These are phyloP conservation scores for Embidobia sp. DNA, from an alignment of 2,888 invertebrate genomes.

Conservation along the genomic window DNA sequence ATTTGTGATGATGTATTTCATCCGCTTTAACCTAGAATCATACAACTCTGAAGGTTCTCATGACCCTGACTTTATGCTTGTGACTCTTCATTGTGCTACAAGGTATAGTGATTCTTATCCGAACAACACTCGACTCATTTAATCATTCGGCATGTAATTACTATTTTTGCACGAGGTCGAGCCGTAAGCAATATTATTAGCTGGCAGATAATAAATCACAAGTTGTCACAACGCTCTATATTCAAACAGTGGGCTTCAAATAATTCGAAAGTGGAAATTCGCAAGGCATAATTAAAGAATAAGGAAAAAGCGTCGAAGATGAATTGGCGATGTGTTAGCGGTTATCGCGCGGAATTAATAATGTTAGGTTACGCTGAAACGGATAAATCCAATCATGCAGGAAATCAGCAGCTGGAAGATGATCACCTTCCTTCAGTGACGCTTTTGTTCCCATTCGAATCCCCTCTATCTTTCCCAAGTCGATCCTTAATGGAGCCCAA, in stretches of 20 bases:
- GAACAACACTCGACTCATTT: conserved; percentile 31
- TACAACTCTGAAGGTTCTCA: conserved; percentile 40
- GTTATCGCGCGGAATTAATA: conserved; percentile 52
- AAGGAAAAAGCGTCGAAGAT: conserved; percentile 55
- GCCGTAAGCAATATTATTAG: conserved; percentile 13
- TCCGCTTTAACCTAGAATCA: conserved; percentile 55
- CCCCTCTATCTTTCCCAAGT: conserved; percentile 44
- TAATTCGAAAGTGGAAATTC: conserved; percentile 31
- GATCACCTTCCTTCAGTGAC: conserved; percentile 52
- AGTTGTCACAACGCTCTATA: conserved; percentile 29
- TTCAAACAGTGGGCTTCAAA: not conserved
- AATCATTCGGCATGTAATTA: conserved; percentile 37
- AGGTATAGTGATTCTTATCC: conserved; percentile 40
- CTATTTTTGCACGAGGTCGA: conserved; percentile 12
- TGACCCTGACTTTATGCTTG: conserved; percentile 52
- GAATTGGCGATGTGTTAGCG: conserved; percentile 38
- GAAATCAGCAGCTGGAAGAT: conserved; percentile 61
- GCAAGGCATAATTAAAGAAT: conserved; percentile 8
- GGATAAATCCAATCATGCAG: conserved; percentile 62
- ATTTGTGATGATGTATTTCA: conserved; percentile 16
- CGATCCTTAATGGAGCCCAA: conserved; percentile 73
- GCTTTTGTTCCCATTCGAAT: conserved; percentile 58
- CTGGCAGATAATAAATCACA: conserved; percentile 33
- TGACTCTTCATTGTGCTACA: conserved; percentile 44
- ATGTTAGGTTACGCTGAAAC: conserved; percentile 42